Percentiles rank a stretch among this genome's conserved stretches.
phyloP scores from a whole-genome alignment of 2,888 invertebrate genomes.

The Punctoribates punctum region DNA sequence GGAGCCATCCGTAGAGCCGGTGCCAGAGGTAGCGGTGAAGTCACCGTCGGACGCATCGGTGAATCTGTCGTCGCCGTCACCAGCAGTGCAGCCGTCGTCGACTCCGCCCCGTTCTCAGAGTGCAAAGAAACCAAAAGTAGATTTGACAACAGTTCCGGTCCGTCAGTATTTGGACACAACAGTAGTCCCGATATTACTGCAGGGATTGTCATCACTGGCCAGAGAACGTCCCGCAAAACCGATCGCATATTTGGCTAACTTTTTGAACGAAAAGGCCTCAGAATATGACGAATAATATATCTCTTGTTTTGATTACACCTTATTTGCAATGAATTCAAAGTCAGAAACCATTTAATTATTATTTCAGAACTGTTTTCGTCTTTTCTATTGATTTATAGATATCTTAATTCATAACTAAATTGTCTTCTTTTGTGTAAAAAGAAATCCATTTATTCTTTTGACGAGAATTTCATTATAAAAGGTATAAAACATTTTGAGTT shows the following conservation, averaged over 20 bases:
- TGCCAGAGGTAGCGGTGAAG: conserved; percentile 2
- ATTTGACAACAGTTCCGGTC: conserved; percentile 41
- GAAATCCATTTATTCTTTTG: background rate
- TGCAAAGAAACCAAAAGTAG: conserved; percentile 41
- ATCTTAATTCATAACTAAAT: background rate
- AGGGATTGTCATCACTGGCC: conserved; percentile 44
- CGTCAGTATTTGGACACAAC: conserved; percentile 46
- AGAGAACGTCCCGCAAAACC: conserved; percentile 44
- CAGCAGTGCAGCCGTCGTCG: conserved; percentile 12
- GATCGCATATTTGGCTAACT: conserved; percentile 44
- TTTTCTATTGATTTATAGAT: background rate
- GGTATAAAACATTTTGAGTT: background rate
- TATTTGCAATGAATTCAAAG: background rate
- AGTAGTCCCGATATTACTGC: conserved; percentile 44
- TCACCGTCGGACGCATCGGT: background rate
- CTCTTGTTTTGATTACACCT: background rate
- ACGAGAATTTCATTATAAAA: background rate
- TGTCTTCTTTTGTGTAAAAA: background rate
- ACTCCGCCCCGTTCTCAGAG: conserved; percentile 14
- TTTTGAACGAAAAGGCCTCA: conserved; percentile 38
- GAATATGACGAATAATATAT: conserved; percentile 34
- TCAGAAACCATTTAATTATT: background rate
- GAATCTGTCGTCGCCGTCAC: conserved; percentile 6
- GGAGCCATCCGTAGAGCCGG: conserved; percentile 18
- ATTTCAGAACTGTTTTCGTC: background rate